Conservation (phyloP, 2,888 invertebrate genomes). For the Conistra vaccinii region DNA sequence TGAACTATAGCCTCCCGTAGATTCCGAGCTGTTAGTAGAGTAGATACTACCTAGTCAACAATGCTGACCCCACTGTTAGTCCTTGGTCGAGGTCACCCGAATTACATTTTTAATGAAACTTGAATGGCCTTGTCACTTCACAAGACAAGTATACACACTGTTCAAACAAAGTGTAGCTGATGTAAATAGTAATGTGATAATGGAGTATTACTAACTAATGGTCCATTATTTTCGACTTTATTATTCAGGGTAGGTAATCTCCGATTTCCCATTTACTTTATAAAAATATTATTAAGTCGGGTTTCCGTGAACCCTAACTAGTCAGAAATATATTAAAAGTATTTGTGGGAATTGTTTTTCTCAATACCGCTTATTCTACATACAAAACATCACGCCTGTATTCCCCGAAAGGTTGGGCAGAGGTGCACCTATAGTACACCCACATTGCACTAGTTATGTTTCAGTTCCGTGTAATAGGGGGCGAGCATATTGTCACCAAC, state of each 20-base stretch:
- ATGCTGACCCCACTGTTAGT: constrained; percentile 30
- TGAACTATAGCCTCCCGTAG: constrained; percentile 26
- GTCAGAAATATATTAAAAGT: not conserved
- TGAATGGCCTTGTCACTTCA: constrained; percentile 42
- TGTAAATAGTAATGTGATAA: constrained; percentile 41
- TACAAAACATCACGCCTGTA: too few relatives aligned
- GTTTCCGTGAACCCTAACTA: not conserved
- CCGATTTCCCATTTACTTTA: not conserved
- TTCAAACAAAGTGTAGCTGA: constrained; percentile 17
- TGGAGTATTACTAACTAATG: constrained; percentile 24
- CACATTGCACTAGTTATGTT: too few relatives aligned
- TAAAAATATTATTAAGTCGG: constrained; percentile 5
- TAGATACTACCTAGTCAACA: constrained; percentile 34
- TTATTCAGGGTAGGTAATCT: constrained; percentile 20
- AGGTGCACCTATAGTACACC: too few relatives aligned
- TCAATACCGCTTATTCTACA: not conserved
- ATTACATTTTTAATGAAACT: constrained; percentile 54
- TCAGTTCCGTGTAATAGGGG: too few relatives aligned
- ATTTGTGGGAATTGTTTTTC: constrained; percentile 8
- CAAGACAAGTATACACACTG: constrained; percentile 7
- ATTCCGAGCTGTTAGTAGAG: constrained; percentile 29
- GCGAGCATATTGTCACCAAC: too few relatives aligned
- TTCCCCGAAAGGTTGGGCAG: too few relatives aligned
- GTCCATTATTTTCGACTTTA: constrained; percentile 23
- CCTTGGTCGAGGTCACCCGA: constrained; percentile 33